These are phyloP conservation scores for Oxystoma pomonae DNA, from an alignment of 2,888 invertebrate genomes.

Conservation along the genomic window DNA sequence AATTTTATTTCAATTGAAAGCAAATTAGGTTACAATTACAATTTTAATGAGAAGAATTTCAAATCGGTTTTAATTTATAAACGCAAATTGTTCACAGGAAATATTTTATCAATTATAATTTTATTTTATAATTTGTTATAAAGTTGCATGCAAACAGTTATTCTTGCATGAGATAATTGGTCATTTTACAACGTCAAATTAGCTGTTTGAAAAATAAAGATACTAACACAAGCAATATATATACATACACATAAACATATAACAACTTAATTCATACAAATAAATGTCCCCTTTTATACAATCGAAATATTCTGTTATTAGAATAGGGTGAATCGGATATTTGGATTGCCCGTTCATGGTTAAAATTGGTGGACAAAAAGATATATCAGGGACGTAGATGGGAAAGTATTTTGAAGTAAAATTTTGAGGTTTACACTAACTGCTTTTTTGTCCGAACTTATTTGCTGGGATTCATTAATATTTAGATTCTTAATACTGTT, in stretches of 20 bases:
- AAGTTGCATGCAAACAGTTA: neutral
- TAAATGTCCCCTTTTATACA: neutral
- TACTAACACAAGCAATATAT: too few relatives aligned
- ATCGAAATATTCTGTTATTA: neutral
- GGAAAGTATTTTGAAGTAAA: too few relatives aligned
- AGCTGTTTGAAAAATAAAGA: too few relatives aligned
- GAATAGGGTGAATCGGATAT: neutral
- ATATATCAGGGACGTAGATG: too few relatives aligned
- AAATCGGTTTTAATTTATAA: neutral
- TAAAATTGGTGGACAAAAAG: neutral
- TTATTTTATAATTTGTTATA: neutral
- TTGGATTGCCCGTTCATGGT: neutral
- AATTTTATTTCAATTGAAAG: too few relatives aligned
- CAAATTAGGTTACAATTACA: too few relatives aligned
- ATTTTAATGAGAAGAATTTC: neutral
- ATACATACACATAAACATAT: too few relatives aligned
- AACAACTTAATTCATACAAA: neutral
- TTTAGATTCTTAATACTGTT: too few relatives aligned
- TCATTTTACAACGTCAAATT: neutral
- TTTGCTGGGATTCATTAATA: too few relatives aligned
- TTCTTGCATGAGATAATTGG: neutral
- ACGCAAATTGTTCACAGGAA: neutral
- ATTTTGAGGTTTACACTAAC: too few relatives aligned
- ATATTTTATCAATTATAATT: neutral
- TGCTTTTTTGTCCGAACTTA: too few relatives aligned